Evolutionary conservation across 2,888 invertebrate genomes (phyloP).

Genomic region (Pachydiplax longipennis): DNA sequence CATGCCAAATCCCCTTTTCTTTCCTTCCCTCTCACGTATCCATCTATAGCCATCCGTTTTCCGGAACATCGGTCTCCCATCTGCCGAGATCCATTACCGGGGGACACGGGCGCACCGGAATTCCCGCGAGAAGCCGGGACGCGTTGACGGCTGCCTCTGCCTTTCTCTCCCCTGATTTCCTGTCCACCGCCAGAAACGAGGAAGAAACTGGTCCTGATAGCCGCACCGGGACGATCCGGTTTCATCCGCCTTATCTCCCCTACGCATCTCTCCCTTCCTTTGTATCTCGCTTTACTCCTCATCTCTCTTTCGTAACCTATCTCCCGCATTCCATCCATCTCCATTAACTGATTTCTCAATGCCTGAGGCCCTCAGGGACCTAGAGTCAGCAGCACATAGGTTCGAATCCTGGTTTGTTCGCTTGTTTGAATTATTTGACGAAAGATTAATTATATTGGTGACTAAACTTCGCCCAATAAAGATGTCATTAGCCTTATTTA

Average conservation of each 20-base stretch:
- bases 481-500: too few species aligned
- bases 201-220: neutral
- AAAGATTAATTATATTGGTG: too few species aligned
- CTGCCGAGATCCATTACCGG: slow-evolving; percentile 40
- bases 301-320: neutral
- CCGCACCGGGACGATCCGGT: neutral
- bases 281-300: neutral
- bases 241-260: neutral
- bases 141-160: slow-evolving; percentile 2
- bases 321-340: too few species aligned
- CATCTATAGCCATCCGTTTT: slow-evolving; percentile 36
- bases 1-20: neutral
- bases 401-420: too few species aligned
- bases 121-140: slow-evolving; percentile 17
- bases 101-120: slow-evolving; percentile 7
- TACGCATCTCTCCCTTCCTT: neutral
- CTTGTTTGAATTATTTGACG: too few species aligned
- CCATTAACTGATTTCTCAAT: too few species aligned
- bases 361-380: too few species aligned
- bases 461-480: too few species aligned
- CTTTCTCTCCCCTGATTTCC: neutral
- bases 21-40: neutral
- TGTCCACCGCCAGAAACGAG: neutral
- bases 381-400: too few species aligned
- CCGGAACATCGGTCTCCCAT: slow-evolving; percentile 41